Percentiles rank a stretch among this genome's conserved stretches.
Conservation (phyloP, 2,797 vertebrate species). For the Smutsia temminckii region DNA sequence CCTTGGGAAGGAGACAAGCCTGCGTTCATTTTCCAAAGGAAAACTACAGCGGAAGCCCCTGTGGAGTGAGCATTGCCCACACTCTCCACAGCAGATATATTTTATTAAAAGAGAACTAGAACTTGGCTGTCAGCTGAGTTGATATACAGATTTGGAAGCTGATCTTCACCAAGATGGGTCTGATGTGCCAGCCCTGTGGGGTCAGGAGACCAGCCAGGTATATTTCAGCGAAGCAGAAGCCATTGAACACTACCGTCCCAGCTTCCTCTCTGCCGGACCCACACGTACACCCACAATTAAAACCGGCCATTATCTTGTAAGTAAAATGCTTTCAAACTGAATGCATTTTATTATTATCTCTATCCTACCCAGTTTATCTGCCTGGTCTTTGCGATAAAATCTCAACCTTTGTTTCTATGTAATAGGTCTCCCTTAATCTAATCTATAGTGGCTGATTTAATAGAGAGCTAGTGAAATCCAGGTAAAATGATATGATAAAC, state of each 20-base stretch:
- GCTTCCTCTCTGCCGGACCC: no score
- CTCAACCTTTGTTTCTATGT: slow-evolving; percentile 12
- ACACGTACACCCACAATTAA: background rate
- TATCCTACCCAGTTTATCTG: background rate
- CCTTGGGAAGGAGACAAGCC: background rate
- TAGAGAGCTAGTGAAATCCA: background rate
- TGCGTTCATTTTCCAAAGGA: background rate
- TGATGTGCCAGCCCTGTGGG: background rate
- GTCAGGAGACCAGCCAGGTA: background rate
- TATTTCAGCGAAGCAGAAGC: background rate
- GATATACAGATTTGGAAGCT: background rate
- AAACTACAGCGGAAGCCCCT: background rate
- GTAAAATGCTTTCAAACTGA: background rate
- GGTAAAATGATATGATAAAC: background rate
- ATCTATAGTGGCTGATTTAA: background rate
- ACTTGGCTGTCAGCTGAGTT: background rate
- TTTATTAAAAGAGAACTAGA: slow-evolving; percentile 2
- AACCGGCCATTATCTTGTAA: background rate
- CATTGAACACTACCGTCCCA: background rate
- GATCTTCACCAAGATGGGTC: background rate
- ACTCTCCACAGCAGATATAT: background rate
- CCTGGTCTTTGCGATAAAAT: slow-evolving; percentile 17
- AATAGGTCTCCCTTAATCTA: slow-evolving; percentile 32
- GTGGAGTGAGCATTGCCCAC: background rate
- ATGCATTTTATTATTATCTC: background rate